Conservation (phyloP, 2,113 vertebrate species). For the Ptilorrhoa leucosticta region DNA sequence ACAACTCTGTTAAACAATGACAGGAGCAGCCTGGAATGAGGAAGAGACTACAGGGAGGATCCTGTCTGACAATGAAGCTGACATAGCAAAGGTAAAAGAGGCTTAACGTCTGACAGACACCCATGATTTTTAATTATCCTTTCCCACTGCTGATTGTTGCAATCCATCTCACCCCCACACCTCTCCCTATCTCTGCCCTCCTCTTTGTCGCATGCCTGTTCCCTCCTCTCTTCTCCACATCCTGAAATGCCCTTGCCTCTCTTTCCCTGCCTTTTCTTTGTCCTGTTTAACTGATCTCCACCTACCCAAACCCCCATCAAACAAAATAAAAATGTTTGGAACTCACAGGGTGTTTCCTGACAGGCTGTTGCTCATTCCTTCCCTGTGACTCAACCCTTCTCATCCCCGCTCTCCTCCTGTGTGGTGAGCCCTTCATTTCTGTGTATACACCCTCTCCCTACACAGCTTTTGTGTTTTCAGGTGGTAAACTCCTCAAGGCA, state of each 20-base stretch:
- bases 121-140: constrained; percentile 40
- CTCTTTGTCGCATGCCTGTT: neutral
- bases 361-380: constrained; percentile 7
- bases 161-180: neutral
- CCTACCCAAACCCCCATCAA: constrained; percentile 27
- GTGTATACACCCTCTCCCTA: neutral
- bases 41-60: constrained; percentile 49
- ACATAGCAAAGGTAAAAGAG: constrained; percentile 14
- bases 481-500: neutral
- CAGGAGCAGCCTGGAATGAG: constrained; percentile 33
- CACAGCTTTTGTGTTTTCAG: neutral
- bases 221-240: neutral
- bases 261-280: neutral
- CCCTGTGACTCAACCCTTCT: neutral
- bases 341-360: constrained; percentile 27
- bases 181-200: neutral
- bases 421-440: neutral
- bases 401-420: neutral
- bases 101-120: constrained; percentile 9
- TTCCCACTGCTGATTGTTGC: neutral
- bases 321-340: constrained; percentile 49
- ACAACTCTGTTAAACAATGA: constrained; percentile 41
- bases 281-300: neutral
- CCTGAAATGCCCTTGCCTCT: neutral
- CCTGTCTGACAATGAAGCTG: constrained; percentile 1